Percentiles rank a stretch among this genome's conserved stretches.
Conservation (phyloP, 1,140 invertebrate species). For the Solenopsis invicta region DNA sequence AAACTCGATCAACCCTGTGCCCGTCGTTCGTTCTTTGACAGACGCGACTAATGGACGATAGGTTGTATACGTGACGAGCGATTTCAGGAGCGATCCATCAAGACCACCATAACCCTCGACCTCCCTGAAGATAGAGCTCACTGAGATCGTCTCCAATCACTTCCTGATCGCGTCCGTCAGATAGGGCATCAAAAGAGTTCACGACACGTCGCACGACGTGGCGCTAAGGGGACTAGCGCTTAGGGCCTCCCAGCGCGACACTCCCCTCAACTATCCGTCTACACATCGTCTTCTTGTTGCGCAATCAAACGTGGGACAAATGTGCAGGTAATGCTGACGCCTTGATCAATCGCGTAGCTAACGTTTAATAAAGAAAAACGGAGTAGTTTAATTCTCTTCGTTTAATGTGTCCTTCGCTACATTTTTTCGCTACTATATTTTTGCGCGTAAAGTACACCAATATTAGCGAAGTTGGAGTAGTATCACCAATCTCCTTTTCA, state of each 20-base stretch:
- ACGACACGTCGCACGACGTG: conserved; percentile 25
- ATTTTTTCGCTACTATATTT: neutral
- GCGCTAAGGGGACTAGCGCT: neutral
- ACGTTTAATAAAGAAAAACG: neutral
- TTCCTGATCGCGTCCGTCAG: conserved; percentile 32
- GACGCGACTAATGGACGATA: conserved; percentile 37
- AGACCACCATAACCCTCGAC: conserved; percentile 58
- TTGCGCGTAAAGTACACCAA: neutral
- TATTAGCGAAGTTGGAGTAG: neutral
- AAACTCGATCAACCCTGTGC: neutral
- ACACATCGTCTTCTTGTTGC: conserved; percentile 50
- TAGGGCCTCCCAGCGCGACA: conserved; percentile 5
- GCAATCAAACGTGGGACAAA: conserved; percentile 58
- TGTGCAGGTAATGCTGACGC: conserved; percentile 53
- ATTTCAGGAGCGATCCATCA: conserved; percentile 67
- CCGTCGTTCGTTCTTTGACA: conserved; percentile 20
- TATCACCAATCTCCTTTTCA: neutral
- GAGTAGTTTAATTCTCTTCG: neutral
- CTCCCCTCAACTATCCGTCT: conserved; percentile 28
- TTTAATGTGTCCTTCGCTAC: neutral
- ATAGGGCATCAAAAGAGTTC: conserved; percentile 44
- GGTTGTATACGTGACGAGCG: conserved; percentile 56
- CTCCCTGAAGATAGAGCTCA: conserved; percentile 37
- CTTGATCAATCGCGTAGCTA: neutral
- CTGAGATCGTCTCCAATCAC: conserved; percentile 2